Evolutionary conservation across 2,113 vertebrate species (phyloP).

Genomic region (Hirundichthys speculiger): DNA sequence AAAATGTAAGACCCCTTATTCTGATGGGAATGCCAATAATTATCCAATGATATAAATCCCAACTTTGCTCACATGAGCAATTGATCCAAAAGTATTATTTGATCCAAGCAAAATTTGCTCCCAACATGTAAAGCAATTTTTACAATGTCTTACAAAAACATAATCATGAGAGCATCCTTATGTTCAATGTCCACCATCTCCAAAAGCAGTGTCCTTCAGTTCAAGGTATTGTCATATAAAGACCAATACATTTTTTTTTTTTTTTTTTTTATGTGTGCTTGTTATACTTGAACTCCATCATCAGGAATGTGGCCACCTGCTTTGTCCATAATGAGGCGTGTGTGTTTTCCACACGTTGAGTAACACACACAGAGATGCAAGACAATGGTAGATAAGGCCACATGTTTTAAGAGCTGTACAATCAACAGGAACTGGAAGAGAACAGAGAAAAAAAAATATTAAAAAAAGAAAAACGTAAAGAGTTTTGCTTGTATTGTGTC

Average conservation of each 20-base stretch:
- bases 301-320: constrained; percentile 72
- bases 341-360: constrained; percentile 21
- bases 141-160: constrained; percentile 70
- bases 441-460: constrained; percentile 24
- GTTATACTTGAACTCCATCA: constrained; percentile 45
- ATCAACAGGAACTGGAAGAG: constrained; percentile 74
- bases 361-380: constrained; percentile 74
- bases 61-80: constrained; percentile 60
- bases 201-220: constrained; percentile 52
- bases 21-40: constrained; percentile 76
- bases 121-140: constrained; percentile 64
- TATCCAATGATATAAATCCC: constrained; percentile 57
- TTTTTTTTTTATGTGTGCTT: constrained; percentile 54
- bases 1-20: constrained; percentile 71
- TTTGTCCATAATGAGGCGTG: constrained; percentile 64
- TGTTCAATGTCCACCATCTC: constrained; percentile 52
- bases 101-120: constrained; percentile 79
- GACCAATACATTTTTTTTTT: constrained; percentile 40
- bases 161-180: constrained; percentile 53
- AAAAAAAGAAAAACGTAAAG: neutral
- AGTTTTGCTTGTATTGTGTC: neutral
- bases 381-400: constrained; percentile 82
- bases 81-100: constrained; percentile 74
- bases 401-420: constrained; percentile 77
- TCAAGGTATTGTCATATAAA: constrained; percentile 44